These are phyloP conservation scores for Amiota communis DNA, from an alignment of 2,888 invertebrate species.

Conservation along the genomic window DNA sequence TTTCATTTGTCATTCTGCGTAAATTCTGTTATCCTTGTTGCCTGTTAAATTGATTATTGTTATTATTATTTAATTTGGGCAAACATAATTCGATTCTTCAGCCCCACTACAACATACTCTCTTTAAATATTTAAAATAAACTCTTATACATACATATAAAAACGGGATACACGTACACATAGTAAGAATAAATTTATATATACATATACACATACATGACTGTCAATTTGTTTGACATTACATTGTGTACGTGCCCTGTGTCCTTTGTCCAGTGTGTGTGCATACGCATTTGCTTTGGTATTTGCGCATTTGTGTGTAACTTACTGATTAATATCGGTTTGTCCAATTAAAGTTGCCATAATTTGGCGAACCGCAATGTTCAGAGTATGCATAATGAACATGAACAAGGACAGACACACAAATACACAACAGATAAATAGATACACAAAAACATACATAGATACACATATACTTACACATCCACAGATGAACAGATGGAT, in stretches of 20 bases:
- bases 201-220: conserved; percentile 14
- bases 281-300: conserved; percentile 12
- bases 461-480: not conserved
- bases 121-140: not conserved
- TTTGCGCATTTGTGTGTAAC: conserved; percentile 29
- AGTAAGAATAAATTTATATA: not conserved
- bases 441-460: no score
- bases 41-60: conserved; percentile 41
- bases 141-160: no score
- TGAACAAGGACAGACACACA: not conserved
- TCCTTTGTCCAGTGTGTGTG: conserved; percentile 11
- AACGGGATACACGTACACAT: no score
- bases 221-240: conserved; percentile 51
- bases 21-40: not conserved
- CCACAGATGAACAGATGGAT: not conserved
- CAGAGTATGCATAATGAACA: conserved; percentile 9
- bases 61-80: conserved; percentile 47
- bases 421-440: no score
- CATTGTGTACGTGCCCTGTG: conserved; percentile 32
- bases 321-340: conserved; percentile 58
- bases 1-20: not conserved
- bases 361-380: conserved; percentile 48
- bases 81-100: not conserved
- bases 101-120: conserved; percentile 16
- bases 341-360: conserved; percentile 57